Evolutionary conservation across 2,888 invertebrate genomes (phyloP).

Genomic region (Odontocolon sp.): DNA sequence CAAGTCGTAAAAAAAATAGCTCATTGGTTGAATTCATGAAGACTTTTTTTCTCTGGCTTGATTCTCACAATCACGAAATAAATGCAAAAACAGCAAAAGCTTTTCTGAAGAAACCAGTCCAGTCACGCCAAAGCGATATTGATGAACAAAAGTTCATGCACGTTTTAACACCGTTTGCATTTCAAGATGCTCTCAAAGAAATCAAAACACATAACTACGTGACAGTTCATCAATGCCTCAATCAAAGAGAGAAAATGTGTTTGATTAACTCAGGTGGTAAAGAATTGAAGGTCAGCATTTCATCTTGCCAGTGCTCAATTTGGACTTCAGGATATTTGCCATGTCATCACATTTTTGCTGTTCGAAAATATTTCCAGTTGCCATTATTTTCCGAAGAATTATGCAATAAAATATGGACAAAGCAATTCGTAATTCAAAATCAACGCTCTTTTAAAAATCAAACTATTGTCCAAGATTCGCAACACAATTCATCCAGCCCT

Average conservation of each 20-base stretch:
- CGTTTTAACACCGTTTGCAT: background rate
- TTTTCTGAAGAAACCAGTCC: background rate
- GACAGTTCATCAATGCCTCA: background rate
- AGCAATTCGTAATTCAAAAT: background rate
- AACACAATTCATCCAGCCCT: background rate
- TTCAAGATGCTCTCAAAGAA: conserved; percentile 14
- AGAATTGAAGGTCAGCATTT: background rate
- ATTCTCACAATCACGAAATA: background rate
- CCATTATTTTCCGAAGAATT: conserved; percentile 7
- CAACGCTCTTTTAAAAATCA: no score
- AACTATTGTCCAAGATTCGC: no score
- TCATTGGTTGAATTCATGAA: background rate
- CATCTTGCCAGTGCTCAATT: conserved; percentile 10
- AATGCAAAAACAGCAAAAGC: background rate
- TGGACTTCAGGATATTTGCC: conserved; percentile 23
- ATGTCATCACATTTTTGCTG: conserved; percentile 27
- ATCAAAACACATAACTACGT: background rate
- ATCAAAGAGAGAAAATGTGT: background rate
- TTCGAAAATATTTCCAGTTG: background rate
- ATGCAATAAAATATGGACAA: conserved; percentile 11
- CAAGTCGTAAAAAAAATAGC: conserved; percentile 16
- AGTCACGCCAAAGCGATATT: background rate
- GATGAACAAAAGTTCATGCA: background rate
- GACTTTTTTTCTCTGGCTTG: background rate
- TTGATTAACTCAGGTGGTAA: conserved; percentile 3